Evolutionary conservation across 2,797 vertebrate genomes (phyloP), one percentile per base, ranked within the genome.

Genomic region (Amphiprion clarkii): DNA sequence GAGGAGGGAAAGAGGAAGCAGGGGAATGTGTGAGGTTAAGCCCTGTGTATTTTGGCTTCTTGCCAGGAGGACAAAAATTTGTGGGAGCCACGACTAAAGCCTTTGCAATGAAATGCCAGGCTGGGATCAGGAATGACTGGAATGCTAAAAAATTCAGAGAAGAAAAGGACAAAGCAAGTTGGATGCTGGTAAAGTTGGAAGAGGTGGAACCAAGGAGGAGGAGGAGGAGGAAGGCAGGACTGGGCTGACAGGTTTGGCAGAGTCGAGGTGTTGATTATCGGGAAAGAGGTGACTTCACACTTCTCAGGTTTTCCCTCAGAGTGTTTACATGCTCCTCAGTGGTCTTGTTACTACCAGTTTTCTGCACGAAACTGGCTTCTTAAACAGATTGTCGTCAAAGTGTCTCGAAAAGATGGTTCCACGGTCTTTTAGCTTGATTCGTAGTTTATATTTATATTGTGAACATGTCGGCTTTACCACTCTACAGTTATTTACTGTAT

Each of bases 41-140:
- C 53, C 7, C 10, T 67, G 73, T 78, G 78, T 81, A 70, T 82
- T 82, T 78, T 71, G 80, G 85, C 59, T 33, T 72, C 39, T 27
- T 1, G 64, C 63, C 83, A 73, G 40, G 5, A n/a, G n/a, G 11
- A 62, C 52, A 27, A 51, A 69, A 61, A 63, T 59, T 53, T 19
- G 5, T 14, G 1, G 71, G 68, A 76, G 65, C 68, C 69, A 71
- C 68, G 75, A 80, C 52, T 56, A 51, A 84, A 88, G 65, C 57
- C 52, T 70, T 57, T 46, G 42, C 21, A 25, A 36, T 31, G 82
- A 78, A 68, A 81, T 25, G 39, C 36, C 4, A 27, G 33, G 14
- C 14, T 2, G 3, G 16, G 51, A 74, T 79, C 69, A 46, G 68
- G 88, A 91, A 90, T 74, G 87, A 79, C 29, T 67, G 89, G 84